Conservation (phyloP, 2,113 vertebrate genomes). For the Brevimyrus niger region DNA sequence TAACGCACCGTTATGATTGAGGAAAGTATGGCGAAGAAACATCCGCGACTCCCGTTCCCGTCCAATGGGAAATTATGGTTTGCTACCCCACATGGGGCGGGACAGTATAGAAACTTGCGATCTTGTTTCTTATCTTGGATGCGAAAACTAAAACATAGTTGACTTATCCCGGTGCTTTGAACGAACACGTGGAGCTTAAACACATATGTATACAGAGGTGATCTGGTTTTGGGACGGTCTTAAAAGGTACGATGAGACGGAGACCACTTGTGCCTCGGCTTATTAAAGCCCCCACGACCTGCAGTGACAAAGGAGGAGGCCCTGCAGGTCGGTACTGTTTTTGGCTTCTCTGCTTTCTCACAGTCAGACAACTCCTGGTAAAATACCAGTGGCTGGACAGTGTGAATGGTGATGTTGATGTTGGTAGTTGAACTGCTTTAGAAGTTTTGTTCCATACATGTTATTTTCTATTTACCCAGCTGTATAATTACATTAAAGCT, state of each 20-base stretch:
- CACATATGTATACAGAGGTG: neutral
- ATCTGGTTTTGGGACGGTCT: neutral
- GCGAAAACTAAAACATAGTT: neutral
- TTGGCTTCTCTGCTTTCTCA: neutral
- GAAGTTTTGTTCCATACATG: neutral
- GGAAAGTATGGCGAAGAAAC: neutral
- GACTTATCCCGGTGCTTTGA: neutral
- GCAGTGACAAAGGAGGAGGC: neutral
- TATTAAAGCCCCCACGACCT: neutral
- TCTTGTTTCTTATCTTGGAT: neutral
- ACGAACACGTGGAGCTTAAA: neutral
- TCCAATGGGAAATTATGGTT: neutral
- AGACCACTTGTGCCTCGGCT: slow-evolving; percentile 20
- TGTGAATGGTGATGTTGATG: neutral
- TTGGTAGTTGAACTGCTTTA: neutral
- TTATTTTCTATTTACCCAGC: neutral
- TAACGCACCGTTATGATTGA: neutral
- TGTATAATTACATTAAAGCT: neutral
- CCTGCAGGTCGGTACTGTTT: slow-evolving; percentile 10
- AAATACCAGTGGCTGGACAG: neutral
- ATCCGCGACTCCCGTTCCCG: neutral
- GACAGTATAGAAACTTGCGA: neutral
- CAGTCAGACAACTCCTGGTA: neutral
- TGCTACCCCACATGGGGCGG: neutral
- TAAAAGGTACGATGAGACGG: slow-evolving; percentile 8